These are phyloP conservation scores for Halocynthia roretzi DNA, from an alignment of 23 tunicate species.

Conservation along the genomic window DNA sequence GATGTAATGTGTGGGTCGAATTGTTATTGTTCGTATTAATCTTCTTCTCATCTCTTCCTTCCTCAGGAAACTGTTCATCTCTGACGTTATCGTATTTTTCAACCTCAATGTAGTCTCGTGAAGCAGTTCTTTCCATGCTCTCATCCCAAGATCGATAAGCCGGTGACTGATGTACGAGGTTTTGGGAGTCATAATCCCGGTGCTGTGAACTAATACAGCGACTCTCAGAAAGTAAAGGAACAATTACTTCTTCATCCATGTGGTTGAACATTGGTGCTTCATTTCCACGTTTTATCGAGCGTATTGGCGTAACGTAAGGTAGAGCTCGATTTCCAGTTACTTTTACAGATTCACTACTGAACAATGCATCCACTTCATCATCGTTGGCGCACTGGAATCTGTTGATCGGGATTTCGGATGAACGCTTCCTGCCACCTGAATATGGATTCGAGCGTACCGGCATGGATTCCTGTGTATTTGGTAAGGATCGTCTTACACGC, in stretches of 20 bases:
- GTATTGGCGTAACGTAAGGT: background rate
- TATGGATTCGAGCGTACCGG: background rate
- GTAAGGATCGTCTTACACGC: background rate
- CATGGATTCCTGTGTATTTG: background rate
- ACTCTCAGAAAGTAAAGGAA: background rate
- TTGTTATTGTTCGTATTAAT: no score
- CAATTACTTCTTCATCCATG: background rate
- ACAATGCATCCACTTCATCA: constrained; percentile 22
- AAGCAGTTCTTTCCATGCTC: no score
- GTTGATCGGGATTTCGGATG: background rate
- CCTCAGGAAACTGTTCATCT: no score
- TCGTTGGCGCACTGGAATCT: constrained; percentile 12
- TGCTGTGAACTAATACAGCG: no score
- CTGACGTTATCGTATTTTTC: no score
- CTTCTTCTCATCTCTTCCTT: no score
- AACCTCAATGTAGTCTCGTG: no score
- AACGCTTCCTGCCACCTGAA: no score
- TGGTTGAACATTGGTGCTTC: background rate
- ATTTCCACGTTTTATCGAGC: background rate
- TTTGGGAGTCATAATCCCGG: no score
- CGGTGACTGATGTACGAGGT: no score
- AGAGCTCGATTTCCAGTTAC: constrained; percentile 2
- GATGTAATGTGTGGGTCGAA: no score
- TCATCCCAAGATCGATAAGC: no score
- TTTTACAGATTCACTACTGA: constrained; percentile 2